Conservation (phyloP, 1,140 invertebrate species). For the Teleogryllus occipitalis region DNA sequence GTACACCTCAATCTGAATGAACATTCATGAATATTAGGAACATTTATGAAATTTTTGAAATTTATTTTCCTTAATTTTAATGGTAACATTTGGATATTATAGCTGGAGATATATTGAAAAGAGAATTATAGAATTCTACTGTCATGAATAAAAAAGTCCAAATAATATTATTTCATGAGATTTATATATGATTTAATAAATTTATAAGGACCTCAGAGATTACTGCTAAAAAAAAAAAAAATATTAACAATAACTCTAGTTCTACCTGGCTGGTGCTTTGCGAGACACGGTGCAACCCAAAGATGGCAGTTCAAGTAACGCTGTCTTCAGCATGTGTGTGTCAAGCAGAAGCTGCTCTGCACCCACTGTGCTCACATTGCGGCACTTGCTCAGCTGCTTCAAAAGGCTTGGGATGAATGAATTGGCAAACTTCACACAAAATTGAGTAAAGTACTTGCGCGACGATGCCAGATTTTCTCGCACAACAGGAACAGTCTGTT, state of each 20-base stretch:
- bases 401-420: constrained; percentile 94
- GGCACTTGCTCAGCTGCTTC: constrained; percentile 88
- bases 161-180: neutral
- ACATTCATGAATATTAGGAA: too few species aligned
- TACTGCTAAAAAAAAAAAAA: neutral
- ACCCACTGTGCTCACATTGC: constrained; percentile 83
- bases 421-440: constrained; percentile 93
- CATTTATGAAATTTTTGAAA: too few species aligned
- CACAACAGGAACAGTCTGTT: constrained; percentile 80
- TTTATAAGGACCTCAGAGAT: neutral
- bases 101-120: too few species aligned
- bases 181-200: neutral
- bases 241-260: neutral
- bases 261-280: constrained; percentile 71
- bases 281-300: constrained; percentile 78
- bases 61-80: too few species aligned
- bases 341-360: constrained; percentile 96
- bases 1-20: too few species aligned
- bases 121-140: too few species aligned
- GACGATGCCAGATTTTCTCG: constrained; percentile 89
- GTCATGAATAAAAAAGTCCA: neutral
- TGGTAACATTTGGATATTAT: too few species aligned
- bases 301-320: constrained; percentile 89
- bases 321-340: constrained; percentile 94
- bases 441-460: constrained; percentile 96